Conservation (phyloP, 2,888 invertebrate genomes). For the Troilus luridus region DNA sequence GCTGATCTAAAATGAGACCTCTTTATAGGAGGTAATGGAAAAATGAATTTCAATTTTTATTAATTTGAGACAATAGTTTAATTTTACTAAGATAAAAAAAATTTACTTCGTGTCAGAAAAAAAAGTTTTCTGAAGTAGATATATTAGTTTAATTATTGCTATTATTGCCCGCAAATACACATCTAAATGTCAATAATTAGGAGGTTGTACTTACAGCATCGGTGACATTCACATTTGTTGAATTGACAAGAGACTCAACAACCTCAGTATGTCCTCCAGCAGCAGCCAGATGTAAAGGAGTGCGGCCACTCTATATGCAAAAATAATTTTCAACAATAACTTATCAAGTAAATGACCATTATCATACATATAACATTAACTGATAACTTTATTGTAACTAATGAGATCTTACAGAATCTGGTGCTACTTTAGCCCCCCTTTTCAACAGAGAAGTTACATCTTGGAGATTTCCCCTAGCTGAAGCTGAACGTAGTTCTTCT, state of each 20-base stretch:
- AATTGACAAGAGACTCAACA: constrained; percentile 70
- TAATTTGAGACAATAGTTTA: too few relatives aligned
- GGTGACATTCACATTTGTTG: constrained; percentile 71
- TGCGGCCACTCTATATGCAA: constrained; percentile 70
- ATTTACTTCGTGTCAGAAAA: neutral
- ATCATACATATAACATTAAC: neutral
- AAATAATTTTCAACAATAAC: constrained; percentile 3
- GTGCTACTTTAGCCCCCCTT: constrained; percentile 69
- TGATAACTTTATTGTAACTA: neutral
- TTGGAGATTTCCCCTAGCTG: constrained; percentile 70
- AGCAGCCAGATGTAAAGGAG: constrained; percentile 73
- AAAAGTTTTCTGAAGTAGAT: neutral
- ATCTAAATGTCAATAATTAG: neutral
- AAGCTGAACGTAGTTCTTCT: constrained; percentile 71
- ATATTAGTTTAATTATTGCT: neutral
- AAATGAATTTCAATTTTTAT: too few relatives aligned
- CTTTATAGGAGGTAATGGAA: neutral
- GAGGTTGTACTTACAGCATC: constrained; percentile 60
- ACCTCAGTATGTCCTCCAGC: constrained; percentile 72
- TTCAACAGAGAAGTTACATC: constrained; percentile 69
- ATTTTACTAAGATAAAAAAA: too few relatives aligned
- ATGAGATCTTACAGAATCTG: constrained; percentile 68
- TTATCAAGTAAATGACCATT: constrained; percentile 28
- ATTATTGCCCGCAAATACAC: neutral
- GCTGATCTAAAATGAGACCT: neutral